A percentile compares a stretch with the other conserved stretches of the same genome.
phyloP scores from a whole-genome alignment of 2,113 vertebrate species.

The Xyrauchen texanus region DNA sequence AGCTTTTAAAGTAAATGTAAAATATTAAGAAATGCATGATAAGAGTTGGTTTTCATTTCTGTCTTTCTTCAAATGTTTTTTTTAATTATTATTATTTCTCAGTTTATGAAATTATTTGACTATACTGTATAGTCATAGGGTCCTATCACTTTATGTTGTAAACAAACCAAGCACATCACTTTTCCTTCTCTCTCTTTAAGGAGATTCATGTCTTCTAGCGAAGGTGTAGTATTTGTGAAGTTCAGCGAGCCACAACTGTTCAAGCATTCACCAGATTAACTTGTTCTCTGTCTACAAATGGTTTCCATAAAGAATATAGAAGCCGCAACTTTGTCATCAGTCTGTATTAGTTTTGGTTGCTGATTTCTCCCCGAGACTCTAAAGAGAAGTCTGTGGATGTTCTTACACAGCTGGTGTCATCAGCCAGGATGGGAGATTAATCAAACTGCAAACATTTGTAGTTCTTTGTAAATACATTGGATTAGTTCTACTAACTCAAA shows the following conservation, averaged over 20 bases:
- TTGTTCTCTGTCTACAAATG: slow-evolving; percentile 37
- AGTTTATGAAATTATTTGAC: not conserved
- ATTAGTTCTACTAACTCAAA: slow-evolving; percentile 35
- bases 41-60: not conserved
- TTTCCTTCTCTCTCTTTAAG: slow-evolving; percentile 8
- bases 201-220: slow-evolving; percentile 4
- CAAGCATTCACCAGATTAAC: slow-evolving; percentile 41
- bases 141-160: not conserved
- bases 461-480: slow-evolving; percentile 22
- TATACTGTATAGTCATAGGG: not conserved
- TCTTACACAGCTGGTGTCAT: slow-evolving; percentile 48
- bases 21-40: not conserved
- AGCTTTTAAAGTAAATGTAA: not conserved
- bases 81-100: not conserved
- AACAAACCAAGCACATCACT: slow-evolving; percentile 8
- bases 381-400: slow-evolving; percentile 48
- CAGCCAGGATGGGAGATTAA: slow-evolving; percentile 40
- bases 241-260: slow-evolving; percentile 37
- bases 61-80: not conserved
- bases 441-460: slow-evolving; percentile 44
- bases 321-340: slow-evolving; percentile 45
- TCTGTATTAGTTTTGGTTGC: slow-evolving; percentile 55
- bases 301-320: slow-evolving; percentile 37
- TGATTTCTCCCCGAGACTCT: slow-evolving; percentile 43
- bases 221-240: slow-evolving; percentile 13